Evolutionary conservation across 2,888 invertebrate genomes (phyloP).

Genomic region (Tuta absoluta): DNA sequence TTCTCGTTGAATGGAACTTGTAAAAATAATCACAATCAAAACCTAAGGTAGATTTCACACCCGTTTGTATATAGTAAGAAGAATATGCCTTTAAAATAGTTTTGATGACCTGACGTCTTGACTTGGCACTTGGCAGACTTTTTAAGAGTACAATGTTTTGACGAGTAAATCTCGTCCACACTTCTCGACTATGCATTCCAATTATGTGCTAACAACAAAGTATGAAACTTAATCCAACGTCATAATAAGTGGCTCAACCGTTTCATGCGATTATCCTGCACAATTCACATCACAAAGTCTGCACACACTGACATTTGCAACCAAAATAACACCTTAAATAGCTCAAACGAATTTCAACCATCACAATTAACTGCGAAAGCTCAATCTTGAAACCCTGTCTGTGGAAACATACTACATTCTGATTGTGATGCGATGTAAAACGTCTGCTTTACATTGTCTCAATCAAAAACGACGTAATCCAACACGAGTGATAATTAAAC

Average conservation of each 20-base stretch:
- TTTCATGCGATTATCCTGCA: constrained; percentile 59
- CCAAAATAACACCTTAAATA: background rate
- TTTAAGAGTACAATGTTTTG: background rate
- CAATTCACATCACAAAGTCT: constrained; percentile 57
- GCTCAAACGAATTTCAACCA: constrained; percentile 8
- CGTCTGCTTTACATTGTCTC: constrained; percentile 19
- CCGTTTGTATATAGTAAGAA: no score
- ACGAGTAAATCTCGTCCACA: constrained; percentile 11
- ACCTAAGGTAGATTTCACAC: no score
- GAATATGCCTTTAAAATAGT: no score
- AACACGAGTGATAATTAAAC: constrained; percentile 39
- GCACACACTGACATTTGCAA: constrained; percentile 20
- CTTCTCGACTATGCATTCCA: constrained; percentile 15
- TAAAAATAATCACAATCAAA: no score
- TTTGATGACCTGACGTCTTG: no score
- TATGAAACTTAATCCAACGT: constrained; percentile 41
- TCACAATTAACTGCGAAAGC: background rate
- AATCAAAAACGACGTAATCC: constrained; percentile 35
- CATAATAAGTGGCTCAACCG: constrained; percentile 58
- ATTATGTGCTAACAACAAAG: constrained; percentile 18
- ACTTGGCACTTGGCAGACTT: no score
- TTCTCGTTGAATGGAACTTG: no score
- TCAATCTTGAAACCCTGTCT: background rate
- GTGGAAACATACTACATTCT: background rate
- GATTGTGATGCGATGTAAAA: background rate